Percentiles rank a stretch among this genome's conserved stretches.
phyloP scores from a whole-genome alignment of 2,888 invertebrate species.

The Cryptops parisi region DNA sequence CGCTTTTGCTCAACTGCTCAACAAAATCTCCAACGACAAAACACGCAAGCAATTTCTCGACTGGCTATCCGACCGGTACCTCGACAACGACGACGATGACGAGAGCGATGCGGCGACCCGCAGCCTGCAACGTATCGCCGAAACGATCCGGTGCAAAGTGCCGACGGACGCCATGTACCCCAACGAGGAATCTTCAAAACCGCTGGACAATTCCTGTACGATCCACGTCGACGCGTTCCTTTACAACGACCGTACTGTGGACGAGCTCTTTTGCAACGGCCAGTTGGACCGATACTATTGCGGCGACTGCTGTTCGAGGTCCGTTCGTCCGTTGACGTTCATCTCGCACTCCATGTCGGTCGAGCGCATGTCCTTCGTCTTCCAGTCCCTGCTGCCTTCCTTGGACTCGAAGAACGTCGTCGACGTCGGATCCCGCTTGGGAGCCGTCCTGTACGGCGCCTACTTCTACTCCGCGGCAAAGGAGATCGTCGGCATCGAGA shows the following conservation, averaged over 20 bases:
- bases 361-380: conserved; percentile 44
- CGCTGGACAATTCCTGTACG: conserved; percentile 35
- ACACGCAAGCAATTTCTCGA: background rate
- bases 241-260: conserved; percentile 48
- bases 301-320: conserved; percentile 38
- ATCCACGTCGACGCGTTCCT: conserved; percentile 54
- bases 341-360: conserved; percentile 53
- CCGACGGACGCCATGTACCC: background rate
- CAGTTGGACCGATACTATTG: conserved; percentile 39
- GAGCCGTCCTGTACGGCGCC: conserved; percentile 51
- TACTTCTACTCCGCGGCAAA: conserved; percentile 43
- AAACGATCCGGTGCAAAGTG: background rate
- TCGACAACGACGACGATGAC: background rate
- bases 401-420: conserved; percentile 44
- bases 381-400: conserved; percentile 45
- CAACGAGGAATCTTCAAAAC: background rate
- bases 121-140: background rate
- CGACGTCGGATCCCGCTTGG: conserved; percentile 55
- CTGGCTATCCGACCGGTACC: background rate
- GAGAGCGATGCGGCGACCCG: background rate
- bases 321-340: conserved; percentile 38
- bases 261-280: conserved; percentile 39
- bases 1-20: background rate
- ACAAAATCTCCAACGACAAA: background rate
- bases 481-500: conserved; percentile 50